A percentile compares a stretch with the other conserved stretches of the same genome.
phyloP scores from a whole-genome alignment of 2,797 vertebrate genomes.

The Petrocephalus sullivani region DNA sequence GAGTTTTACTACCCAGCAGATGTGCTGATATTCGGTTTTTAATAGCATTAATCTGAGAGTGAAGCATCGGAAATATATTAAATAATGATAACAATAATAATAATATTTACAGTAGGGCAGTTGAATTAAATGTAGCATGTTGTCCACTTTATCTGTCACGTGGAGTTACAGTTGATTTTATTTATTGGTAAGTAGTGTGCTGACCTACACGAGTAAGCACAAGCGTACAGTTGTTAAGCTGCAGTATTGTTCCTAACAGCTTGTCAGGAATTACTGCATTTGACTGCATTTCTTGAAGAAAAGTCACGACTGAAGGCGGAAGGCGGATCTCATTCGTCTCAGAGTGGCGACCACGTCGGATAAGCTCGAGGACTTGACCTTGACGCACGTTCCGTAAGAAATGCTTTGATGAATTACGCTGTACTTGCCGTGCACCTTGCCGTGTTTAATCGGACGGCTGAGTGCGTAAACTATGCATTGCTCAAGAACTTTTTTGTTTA shows the following conservation, averaged over 20 bases:
- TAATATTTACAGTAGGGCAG: neutral
- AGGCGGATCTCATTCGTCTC: neutral
- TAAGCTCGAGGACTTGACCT: neutral
- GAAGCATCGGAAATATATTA: neutral
- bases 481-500: neutral
- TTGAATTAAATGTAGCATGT: neutral
- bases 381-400: neutral
- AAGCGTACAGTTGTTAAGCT: neutral
- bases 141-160: neutral
- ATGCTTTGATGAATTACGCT: neutral
- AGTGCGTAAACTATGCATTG: neutral
- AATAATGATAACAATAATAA: neutral
- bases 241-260: neutral
- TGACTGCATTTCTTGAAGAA: neutral
- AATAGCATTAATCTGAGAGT: neutral
- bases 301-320: neutral
- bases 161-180: neutral
- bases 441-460: neutral
- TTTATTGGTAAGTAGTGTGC: neutral
- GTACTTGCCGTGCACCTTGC: neutral
- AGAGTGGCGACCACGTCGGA: no score
- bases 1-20: neutral
- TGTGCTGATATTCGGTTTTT: neutral
- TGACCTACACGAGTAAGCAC: neutral
- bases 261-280: neutral